These are phyloP conservation scores for Pectinophora gossypiella DNA, from an alignment of 1,140 invertebrate species.

Conservation along the genomic window DNA sequence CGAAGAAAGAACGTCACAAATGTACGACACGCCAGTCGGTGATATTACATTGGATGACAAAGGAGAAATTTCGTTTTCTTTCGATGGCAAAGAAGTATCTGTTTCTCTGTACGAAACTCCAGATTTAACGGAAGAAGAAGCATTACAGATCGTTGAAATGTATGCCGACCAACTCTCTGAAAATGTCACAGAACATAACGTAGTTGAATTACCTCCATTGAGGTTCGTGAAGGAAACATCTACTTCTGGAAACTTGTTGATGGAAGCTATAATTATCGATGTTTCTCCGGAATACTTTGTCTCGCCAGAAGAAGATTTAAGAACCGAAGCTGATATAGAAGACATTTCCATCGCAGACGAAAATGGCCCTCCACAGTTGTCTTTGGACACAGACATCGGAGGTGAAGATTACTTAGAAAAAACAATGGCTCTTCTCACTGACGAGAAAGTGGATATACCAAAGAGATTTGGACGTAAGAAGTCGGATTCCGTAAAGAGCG, in stretches of 20 bases:
- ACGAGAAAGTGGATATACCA: slow-evolving; percentile 52
- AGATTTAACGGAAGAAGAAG: slow-evolving; percentile 93
- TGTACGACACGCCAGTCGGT: slow-evolving; percentile 87
- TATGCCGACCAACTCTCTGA: slow-evolving; percentile 94
- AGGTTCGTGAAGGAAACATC: slow-evolving; percentile 93
- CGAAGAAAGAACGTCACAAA: slow-evolving; percentile 91
- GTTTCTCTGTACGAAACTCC: slow-evolving; percentile 94
- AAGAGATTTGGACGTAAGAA: slow-evolving; percentile 70
- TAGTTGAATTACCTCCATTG: slow-evolving; percentile 91
- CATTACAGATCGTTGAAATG: slow-evolving; percentile 93
- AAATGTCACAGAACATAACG: slow-evolving; percentile 90
- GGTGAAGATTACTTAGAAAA: slow-evolving; percentile 63
- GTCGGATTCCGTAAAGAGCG: slow-evolving; percentile 75
- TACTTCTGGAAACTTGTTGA: slow-evolving; percentile 88
- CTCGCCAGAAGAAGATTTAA: slow-evolving; percentile 84
- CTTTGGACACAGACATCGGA: slow-evolving; percentile 52
- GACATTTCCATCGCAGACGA: slow-evolving; percentile 87
- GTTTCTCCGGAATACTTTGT: slow-evolving; percentile 90
- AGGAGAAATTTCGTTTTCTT: slow-evolving; percentile 91
- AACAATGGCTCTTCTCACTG: slow-evolving; percentile 50
- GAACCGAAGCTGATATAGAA: slow-evolving; percentile 90
- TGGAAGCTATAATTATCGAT: slow-evolving; percentile 94
- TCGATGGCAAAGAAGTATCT: slow-evolving; percentile 93
- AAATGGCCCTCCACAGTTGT: slow-evolving; percentile 60
- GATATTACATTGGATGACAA: slow-evolving; percentile 87